Evolutionary conservation across 2,888 invertebrate species (phyloP).

Genomic region (Blastobasis adustella): DNA sequence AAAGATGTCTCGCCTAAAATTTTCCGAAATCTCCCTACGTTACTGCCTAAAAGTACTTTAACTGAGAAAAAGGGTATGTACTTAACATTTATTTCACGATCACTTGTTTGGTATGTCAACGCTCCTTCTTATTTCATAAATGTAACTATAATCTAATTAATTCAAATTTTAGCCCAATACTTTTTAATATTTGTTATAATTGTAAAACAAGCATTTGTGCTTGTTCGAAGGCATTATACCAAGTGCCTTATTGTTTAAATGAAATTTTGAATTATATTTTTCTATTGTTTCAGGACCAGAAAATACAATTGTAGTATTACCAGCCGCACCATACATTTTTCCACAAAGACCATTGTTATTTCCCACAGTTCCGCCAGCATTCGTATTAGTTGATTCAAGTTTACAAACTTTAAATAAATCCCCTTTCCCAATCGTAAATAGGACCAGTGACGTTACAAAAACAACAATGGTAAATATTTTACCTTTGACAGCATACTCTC

Average conservation of each 20-base stretch:
- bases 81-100: too few relatives aligned
- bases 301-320: slow-evolving; percentile 58
- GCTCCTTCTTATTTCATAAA: too few relatives aligned
- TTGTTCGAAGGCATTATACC: too few relatives aligned
- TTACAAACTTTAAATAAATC: slow-evolving; percentile 48
- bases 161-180: too few relatives aligned
- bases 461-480: slow-evolving; percentile 68
- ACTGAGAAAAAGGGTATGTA: slow-evolving; percentile 44
- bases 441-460: slow-evolving; percentile 58
- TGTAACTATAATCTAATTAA: too few relatives aligned
- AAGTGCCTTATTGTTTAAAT: too few relatives aligned
- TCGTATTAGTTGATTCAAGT: slow-evolving; percentile 55
- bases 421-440: slow-evolving; percentile 41
- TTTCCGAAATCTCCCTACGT: slow-evolving; percentile 37
- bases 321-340: slow-evolving; percentile 59
- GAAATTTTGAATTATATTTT: too few relatives aligned
- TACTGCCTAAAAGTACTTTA: slow-evolving; percentile 45
- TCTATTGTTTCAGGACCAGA: slow-evolving; percentile 45
- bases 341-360: slow-evolving; percentile 60
- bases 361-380: slow-evolving; percentile 54
- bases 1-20: slow-evolving; percentile 16
- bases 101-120: too few relatives aligned
- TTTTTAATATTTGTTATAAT: too few relatives aligned
- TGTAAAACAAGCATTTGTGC: too few relatives aligned
- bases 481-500: slow-evolving; percentile 67